These are phyloP conservation scores for Phylloscopus trochilus DNA, from an alignment of 2,113 vertebrate species.

Conservation along the genomic window DNA sequence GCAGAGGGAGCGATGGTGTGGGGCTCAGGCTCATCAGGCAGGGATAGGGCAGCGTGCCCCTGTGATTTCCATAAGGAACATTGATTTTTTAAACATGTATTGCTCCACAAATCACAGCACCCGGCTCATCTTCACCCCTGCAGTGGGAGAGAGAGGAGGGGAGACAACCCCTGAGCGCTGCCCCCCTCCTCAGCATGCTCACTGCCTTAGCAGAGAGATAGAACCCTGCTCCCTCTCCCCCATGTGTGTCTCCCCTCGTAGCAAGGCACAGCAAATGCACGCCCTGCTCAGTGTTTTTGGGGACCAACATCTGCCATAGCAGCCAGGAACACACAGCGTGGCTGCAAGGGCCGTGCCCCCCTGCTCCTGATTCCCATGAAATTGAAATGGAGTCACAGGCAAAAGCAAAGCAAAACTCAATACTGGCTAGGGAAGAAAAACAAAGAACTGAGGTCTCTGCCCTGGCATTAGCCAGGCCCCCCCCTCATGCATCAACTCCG, in stretches of 20 bases:
- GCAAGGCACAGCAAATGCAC: slow-evolving; percentile 5
- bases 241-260: not conserved
- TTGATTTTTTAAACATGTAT: not conserved
- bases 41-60: not conserved
- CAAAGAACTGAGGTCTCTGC: not conserved
- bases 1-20: accelerated
- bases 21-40: not conserved
- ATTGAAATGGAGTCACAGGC: not conserved
- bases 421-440: not conserved
- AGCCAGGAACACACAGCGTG: not conserved
- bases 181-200: not conserved
- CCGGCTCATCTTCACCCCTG: not conserved
- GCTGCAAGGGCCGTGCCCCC: not conserved
- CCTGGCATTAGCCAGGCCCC: not conserved
- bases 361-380: not conserved
- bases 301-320: not conserved
- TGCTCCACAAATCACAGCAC: not conserved
- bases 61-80: not conserved
- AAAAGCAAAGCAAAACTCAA: not conserved
- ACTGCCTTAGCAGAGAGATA: not conserved
- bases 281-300: not conserved
- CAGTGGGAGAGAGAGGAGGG: not conserved
- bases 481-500: not conserved
- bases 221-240: not conserved
- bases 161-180: accelerated